A percentile compares a stretch with the other conserved stretches of the same genome.
These are phyloP conservation scores for Puffinus mauretanicus DNA, from an alignment of 2,113 vertebrate genomes.

Conservation along the genomic window DNA sequence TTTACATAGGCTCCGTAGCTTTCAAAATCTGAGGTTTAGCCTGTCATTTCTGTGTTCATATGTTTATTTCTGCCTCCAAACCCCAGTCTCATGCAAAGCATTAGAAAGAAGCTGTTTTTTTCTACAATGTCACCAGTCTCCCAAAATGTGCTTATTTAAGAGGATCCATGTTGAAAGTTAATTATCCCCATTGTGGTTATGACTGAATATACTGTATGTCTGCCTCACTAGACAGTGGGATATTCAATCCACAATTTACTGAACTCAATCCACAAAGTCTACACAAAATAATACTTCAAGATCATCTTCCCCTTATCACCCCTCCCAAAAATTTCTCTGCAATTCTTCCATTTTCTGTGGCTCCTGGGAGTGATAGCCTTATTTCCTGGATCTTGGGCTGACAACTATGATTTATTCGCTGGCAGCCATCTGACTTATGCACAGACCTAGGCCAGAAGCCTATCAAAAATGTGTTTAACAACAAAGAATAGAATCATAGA, in stretches of 20 bases:
- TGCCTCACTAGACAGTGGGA: not conserved
- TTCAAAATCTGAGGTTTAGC: not conserved
- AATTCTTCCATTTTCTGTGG: not conserved
- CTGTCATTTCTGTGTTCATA: not conserved
- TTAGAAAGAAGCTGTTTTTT: not conserved
- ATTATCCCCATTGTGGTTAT: not conserved
- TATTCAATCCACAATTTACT: not conserved
- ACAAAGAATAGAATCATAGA: not conserved
- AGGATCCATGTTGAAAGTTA: not conserved
- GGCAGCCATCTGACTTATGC: not conserved
- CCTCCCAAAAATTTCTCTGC: not conserved
- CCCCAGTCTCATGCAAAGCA: not conserved
- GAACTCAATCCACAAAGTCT: not conserved
- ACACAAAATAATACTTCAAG: not conserved
- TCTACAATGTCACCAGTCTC: not conserved
- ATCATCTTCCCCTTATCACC: not conserved
- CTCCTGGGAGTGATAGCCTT: not conserved
- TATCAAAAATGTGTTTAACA: not conserved
- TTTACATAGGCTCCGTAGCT: not conserved
- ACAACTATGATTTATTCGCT: not conserved
- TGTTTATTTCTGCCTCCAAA: not conserved
- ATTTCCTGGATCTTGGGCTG: not conserved
- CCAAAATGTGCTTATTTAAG: not conserved
- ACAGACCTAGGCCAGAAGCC: not conserved
- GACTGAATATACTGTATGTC: not conserved